Evolutionary conservation across 2,113 vertebrate species (phyloP).

Genomic region (Apus apus): DNA sequence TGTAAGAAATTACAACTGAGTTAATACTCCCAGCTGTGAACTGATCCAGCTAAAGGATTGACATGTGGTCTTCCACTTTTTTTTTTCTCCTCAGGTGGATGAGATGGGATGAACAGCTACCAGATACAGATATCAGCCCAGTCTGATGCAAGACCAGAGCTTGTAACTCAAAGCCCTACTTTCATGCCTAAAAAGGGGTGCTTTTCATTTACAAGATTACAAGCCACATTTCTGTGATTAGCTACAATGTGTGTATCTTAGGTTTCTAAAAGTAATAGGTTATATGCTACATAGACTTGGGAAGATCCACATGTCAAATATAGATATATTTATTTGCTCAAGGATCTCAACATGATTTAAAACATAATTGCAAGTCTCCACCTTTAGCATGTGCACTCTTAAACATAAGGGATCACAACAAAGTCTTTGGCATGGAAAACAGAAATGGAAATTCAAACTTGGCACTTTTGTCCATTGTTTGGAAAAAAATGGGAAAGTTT

Average conservation of each 20-base stretch:
- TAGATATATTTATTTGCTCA: neutral
- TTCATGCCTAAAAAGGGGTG: neutral
- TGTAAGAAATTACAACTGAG: neutral
- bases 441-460: neutral
- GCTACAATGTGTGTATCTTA: neutral
- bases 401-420: neutral
- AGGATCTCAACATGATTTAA: neutral
- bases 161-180: neutral
- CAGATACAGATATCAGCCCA: neutral
- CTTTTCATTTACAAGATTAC: neutral
- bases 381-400: neutral
- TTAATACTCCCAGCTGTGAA: neutral
- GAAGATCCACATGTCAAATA: neutral
- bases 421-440: neutral
- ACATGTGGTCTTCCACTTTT: neutral
- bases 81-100: neutral
- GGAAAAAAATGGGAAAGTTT: neutral
- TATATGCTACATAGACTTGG: neutral
- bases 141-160: neutral
- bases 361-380: neutral
- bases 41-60: neutral
- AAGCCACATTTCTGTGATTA: neutral
- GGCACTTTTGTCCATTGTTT: neutral
- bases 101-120: neutral
- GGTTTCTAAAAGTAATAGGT: neutral